Evolutionary conservation across 2,113 vertebrate species (phyloP), one percentile per base, ranked within the genome.

Genomic region (Megaleporinus macrocephalus): DNA sequence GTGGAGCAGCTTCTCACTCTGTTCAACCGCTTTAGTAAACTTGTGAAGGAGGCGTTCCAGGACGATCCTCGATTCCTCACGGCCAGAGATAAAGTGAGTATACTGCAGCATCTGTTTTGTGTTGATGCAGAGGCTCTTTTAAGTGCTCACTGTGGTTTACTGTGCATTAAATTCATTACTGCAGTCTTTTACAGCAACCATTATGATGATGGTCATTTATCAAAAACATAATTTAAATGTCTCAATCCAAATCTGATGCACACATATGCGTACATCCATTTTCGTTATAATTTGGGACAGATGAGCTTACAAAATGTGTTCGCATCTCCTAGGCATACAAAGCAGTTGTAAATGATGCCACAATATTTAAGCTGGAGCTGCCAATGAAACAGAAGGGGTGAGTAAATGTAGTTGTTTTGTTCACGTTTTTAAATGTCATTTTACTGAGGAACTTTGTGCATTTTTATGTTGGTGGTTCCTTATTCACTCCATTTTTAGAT

Each of bases 311-410:
- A n/a, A n/a, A 13, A 5, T 13, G 4, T 65, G 55, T 26, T 78
- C 7, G 85, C 76, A 81, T 76, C 87, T 89, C 62, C 1, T 90
- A 99, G 98, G 98, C 98, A 0, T 99, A 99, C 90, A 99, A 99
- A 93, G 98, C 98, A 73, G 98, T 99, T 81, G 98, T 99, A 88
- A 99, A 99, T 79, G 98, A 99, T 88, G 98, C 98, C 90, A 98
- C 97, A 10, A 99, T 99, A 94, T 99, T 99, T 95, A 99, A 99
- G 93, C 94, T 99, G 94, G 98, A 99, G 89, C 96, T 99, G 82
- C 98, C 98, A 71, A 86, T 97, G 95, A 99, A 99, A 89, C 98
- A 99, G 89, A 99, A 99, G 92, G 97, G 97, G 98, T 99, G 92
- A 96, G 96, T 82, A 0, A 2, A 18, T 11, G 12, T 29, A 69